Evolutionary conservation across 2,888 invertebrate genomes (phyloP), one percentile per base, ranked within the genome.

Genomic region (Volucella zonaria): DNA sequence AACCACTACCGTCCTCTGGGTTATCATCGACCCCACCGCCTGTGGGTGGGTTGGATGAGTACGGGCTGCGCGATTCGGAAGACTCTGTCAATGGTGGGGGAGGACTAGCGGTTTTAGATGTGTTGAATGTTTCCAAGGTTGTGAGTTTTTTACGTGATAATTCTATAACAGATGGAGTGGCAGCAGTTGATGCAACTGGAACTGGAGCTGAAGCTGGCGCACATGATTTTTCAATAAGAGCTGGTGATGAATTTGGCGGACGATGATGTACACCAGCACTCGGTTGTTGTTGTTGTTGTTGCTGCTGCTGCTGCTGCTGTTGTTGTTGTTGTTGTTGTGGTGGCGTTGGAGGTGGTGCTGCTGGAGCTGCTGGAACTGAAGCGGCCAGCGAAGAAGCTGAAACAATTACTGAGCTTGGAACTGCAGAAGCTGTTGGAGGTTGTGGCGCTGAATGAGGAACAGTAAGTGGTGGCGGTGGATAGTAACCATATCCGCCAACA

Each of bases 111-210:
- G 88, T 64, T 82, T 85, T 87, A 45, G 76, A 75, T 66, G 86
- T 76, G 47, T 91, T 88, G 78, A 90, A 92, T 6, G 91, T 89
- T 85, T 92, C 91, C 74, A 92, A 77, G 3, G 91, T 90, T 11
- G 90, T 91, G 8, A 91, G 88, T 87, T 91, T 91, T 68, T 91
- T 91, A 70, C 90, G 87, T 15, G 89, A 85, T n/a, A 87, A 86
- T 62, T 87, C 88, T 14, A 88, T 89, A 0, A 89, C 88, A 4
- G 89, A 87, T 87, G 88, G 86, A 78, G 88, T 82, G 88, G 59
- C 87, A 83, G 89, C 68, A 88, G 91, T 82, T 90, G 91, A 67
- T 90, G 89, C 61, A 87, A 83, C 70, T 90, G 89, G 62, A 87
- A 83, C 70, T 56, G 87, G 67, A 83, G 88, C 81, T 31, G 87